Percentiles rank a stretch among this genome's conserved stretches.
Conservation (phyloP, 2,113 vertebrate species). For the Sebastes schlegelii region DNA sequence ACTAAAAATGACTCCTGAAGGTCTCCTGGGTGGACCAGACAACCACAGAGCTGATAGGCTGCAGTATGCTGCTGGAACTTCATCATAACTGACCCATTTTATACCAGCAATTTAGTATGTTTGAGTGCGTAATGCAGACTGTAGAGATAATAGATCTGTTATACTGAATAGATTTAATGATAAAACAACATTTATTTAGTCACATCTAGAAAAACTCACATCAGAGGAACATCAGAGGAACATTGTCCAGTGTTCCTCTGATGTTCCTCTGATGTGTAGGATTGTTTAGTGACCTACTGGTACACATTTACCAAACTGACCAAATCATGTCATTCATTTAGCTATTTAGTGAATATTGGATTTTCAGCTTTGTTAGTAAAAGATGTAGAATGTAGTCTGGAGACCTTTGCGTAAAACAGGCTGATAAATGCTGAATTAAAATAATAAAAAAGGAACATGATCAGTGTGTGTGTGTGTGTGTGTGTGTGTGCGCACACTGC, state of each 20-base stretch:
- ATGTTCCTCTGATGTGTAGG: too few relatives aligned
- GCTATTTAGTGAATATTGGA: neutral
- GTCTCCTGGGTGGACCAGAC: too few relatives aligned
- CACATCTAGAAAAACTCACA: too few relatives aligned
- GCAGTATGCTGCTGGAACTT: neutral
- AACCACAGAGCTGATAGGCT: neutral
- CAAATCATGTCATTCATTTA: neutral
- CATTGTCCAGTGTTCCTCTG: neutral
- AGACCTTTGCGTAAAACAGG: conserved; percentile 1
- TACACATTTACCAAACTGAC: neutral
- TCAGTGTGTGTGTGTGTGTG: neutral
- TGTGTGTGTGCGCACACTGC: neutral
- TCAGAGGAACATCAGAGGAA: neutral
- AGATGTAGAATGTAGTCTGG: neutral
- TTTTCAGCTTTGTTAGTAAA: neutral
- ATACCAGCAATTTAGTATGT: neutral
- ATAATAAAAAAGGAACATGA: neutral
- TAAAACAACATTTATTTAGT: neutral
- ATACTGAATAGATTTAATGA: neutral
- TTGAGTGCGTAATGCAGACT: neutral
- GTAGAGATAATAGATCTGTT: neutral
- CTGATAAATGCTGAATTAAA: neutral
- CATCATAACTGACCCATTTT: neutral
- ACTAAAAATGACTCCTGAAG: neutral
- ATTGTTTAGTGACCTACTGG: conserved; percentile 12